These are phyloP conservation scores for Drosophila parabipectinata DNA, from an alignment of 1,140 invertebrate species.

Conservation along the genomic window DNA sequence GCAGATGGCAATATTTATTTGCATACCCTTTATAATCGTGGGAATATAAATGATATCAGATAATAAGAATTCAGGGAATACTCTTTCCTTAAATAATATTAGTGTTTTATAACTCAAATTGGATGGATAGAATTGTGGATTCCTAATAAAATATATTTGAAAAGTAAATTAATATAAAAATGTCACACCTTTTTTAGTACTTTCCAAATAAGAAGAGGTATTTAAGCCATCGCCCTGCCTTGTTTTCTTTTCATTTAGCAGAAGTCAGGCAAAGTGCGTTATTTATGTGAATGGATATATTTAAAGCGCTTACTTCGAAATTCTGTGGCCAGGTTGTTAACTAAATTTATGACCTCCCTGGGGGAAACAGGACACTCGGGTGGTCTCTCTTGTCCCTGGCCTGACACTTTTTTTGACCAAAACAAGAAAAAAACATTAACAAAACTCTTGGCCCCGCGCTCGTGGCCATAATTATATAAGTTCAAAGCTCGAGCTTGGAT, in stretches of 20 bases:
- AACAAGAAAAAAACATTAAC: neutral
- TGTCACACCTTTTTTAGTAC: constrained; percentile 11
- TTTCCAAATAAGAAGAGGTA: constrained; percentile 13
- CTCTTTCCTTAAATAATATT: no score
- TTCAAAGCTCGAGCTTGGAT: constrained; percentile 65
- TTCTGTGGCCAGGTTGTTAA: constrained; percentile 26
- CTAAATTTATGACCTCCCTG: constrained; percentile 59
- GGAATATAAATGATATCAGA: neutral
- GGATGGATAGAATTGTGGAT: no score
- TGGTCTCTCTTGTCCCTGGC: constrained; percentile 15
- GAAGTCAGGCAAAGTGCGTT: constrained; percentile 49
- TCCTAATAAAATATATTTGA: neutral
- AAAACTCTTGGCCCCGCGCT: constrained; percentile 22
- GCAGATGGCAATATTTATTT: constrained; percentile 22
- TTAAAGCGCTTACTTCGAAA: constrained; percentile 50
- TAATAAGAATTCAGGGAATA: neutral
- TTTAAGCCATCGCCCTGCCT: constrained; percentile 15
- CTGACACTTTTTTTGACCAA: constrained; percentile 19
- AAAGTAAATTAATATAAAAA: neutral
- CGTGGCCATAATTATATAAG: constrained; percentile 67
- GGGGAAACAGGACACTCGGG: constrained; percentile 21
- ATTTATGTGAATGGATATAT: constrained; percentile 64
- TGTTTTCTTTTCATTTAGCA: constrained; percentile 47
- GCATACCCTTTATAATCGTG: constrained; percentile 5
- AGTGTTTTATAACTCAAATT: no score